Conservation (phyloP, 2,797 vertebrate species). For the Gallinago nigripennis region DNA sequence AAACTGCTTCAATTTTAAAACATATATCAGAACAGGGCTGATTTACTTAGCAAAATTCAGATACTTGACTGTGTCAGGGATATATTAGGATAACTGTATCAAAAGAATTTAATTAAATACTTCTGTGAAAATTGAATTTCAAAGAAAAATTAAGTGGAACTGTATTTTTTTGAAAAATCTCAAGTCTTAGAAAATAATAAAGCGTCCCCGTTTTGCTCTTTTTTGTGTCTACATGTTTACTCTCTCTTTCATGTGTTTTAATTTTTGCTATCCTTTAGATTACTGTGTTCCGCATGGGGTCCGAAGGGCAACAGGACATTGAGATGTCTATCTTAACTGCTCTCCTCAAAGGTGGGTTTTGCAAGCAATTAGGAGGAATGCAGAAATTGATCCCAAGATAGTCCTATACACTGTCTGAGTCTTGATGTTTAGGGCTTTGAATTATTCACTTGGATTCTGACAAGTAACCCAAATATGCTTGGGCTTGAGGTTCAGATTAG, state of each 20-base stretch:
- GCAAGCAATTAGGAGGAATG: not conserved
- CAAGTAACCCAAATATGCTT: not conserved
- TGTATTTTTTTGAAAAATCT: not conserved
- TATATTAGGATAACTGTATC: not conserved
- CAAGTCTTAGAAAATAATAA: not conserved
- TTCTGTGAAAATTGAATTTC: not conserved
- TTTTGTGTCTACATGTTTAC: not conserved
- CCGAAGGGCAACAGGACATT: conserved; percentile 94
- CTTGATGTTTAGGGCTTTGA: not conserved
- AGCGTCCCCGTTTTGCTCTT: not conserved
- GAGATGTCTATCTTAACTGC: conserved; percentile 98
- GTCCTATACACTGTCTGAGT: not conserved
- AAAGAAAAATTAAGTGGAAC: not conserved
- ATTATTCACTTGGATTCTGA: not conserved
- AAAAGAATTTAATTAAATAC: not conserved
- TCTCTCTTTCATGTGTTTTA: not conserved
- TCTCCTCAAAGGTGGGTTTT: conserved; percentile 90
- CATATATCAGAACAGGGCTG: not conserved
- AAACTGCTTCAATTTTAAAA: not conserved
- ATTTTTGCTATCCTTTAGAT: conserved; percentile 78
- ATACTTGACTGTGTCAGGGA: not conserved
- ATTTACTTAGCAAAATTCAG: not conserved
- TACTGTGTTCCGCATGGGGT: conserved; percentile 97
- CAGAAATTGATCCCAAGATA: not conserved
- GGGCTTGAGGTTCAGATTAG: not conserved